These are phyloP conservation scores for Spheniscus humboldti DNA, from an alignment of 2,797 vertebrate species.

Conservation along the genomic window DNA sequence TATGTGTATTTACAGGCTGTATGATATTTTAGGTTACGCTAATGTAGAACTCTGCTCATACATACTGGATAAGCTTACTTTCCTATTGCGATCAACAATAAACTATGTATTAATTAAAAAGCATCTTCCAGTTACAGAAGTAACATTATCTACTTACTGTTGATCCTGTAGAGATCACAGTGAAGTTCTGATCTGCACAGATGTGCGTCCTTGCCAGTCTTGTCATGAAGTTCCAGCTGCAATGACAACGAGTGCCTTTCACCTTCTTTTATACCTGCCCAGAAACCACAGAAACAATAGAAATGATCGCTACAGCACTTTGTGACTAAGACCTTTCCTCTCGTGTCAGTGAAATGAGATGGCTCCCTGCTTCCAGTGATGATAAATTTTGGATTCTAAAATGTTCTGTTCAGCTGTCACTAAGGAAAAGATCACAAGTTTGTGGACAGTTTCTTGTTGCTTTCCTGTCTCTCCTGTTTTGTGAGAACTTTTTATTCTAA, in stretches of 20 bases:
- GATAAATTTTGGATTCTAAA: background rate
- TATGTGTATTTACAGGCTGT: background rate
- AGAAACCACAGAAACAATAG: conserved; percentile 7
- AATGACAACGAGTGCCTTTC: background rate
- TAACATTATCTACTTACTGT: background rate
- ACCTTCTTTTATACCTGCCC: conserved; percentile 49
- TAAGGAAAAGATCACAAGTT: background rate
- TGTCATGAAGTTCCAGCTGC: background rate
- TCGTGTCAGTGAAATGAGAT: background rate
- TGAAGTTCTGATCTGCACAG: background rate
- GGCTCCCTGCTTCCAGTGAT: background rate
- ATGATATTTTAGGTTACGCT: background rate
- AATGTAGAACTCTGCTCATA: background rate
- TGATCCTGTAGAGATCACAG: background rate
- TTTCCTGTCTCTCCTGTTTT: background rate
- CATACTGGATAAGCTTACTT: background rate
- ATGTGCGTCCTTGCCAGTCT: background rate
- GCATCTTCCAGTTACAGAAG: background rate
- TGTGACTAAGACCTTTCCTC: conserved; percentile 11
- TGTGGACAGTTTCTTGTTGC: background rate
- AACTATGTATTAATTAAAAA: background rate
- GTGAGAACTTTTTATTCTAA: background rate
- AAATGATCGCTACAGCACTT: background rate
- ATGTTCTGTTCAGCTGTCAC: background rate
- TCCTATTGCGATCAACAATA: background rate